phyloP scores from a whole-genome alignment of 2,888 invertebrate species.

The Bombylius major region DNA sequence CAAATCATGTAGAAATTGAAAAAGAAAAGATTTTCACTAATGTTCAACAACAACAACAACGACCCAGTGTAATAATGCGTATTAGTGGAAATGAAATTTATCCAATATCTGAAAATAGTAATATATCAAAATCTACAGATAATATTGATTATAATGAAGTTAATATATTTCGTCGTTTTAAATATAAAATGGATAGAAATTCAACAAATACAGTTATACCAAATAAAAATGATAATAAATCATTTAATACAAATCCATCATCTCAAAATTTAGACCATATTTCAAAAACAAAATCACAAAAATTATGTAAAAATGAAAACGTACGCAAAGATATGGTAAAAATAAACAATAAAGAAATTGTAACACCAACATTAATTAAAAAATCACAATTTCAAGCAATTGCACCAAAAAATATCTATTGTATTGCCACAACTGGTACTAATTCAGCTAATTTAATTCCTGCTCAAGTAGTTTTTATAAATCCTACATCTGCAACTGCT shows the following conservation, averaged over 20 bases:
- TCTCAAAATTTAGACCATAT: too few species aligned
- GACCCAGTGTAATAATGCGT: slow-evolving; percentile 73
- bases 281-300: too few species aligned
- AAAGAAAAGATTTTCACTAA: background rate
- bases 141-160: slow-evolving; percentile 11
- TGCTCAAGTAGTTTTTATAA: slow-evolving; percentile 12
- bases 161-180: slow-evolving; percentile 33
- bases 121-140: slow-evolving; percentile 10
- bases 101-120: slow-evolving; percentile 21
- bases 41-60: slow-evolving; percentile 17
- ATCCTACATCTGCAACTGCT: slow-evolving; percentile 17
- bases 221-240: too few species aligned
- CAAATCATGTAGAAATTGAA: background rate
- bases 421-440: slow-evolving; percentile 7
- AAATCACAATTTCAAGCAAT: slow-evolving; percentile 14
- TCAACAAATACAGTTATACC: background rate
- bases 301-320: background rate
- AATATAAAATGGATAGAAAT: slow-evolving; percentile 36
- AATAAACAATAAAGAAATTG: background rate
- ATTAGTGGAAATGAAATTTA: slow-evolving; percentile 72
- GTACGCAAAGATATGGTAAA: too few species aligned
- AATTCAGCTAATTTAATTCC: slow-evolving; percentile 8
- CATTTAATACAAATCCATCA: too few species aligned
- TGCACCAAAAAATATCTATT: slow-evolving; percentile 16
- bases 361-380: background rate